Evolutionary conservation across 1,140 invertebrate species (phyloP), one percentile per base, ranked within the genome.

Genomic region (Calephelis nemesis): DNA sequence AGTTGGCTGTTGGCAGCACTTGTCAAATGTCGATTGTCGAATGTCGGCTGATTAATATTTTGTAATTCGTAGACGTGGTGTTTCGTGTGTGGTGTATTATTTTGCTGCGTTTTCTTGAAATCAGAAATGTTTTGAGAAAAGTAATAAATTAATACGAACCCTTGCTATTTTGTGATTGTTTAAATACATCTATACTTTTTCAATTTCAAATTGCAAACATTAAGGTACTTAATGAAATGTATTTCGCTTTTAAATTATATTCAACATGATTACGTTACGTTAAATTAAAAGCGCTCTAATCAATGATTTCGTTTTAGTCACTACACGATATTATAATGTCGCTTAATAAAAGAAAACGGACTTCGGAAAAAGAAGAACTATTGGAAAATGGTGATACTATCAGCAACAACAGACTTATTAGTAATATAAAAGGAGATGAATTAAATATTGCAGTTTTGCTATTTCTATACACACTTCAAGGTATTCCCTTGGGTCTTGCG

Each of bases 381-480:
- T 52, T 92, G 50, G 89, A 92, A 76, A 91, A 88, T 79, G 90
- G 91, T 45, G 85, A 88, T 47, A 67, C 76, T 15, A 68, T 65
- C 30, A 62, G 69, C 9, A 72, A 73, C 45, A 73, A 74, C 5
- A 92, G 90, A 62, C 82, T 60, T 6, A 58, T 77, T 4, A 93
- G 93, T 45, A 93, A 95, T 79, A 92, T 96, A 71, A 93, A 94
- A 75, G 96, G 96, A 7, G 96, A 97, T 87, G 93, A 94, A 75
- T 84, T 92, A 52, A 97, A 97, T 83, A 97, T 99, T 77, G 93
- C 95, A 4, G 93, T 99, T 50, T 92, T 99, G 54, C 93, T 98
- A 71, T 97, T 98, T 85, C 93, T 99, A 1, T 99, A 99, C 83
- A 93, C 98, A 49, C 92, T 99, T 7, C 98, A 99, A 94, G 99